Conservation (phyloP, 2,888 invertebrate genomes). For the Serripes groenlandicus region DNA sequence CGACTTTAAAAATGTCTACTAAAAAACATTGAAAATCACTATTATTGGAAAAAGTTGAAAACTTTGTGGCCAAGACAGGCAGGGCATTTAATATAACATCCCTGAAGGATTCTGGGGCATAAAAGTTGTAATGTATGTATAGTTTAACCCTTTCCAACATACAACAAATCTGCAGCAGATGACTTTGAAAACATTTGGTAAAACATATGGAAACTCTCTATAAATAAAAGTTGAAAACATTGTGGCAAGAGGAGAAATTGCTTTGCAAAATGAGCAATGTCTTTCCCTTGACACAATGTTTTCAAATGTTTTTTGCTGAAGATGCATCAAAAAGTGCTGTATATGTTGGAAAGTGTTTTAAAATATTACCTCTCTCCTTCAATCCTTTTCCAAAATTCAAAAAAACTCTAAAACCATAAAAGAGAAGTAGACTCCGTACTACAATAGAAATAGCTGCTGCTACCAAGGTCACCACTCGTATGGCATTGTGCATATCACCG, state of each 20-base stretch:
- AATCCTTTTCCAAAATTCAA: slow-evolving; percentile 76
- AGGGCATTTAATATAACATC: too few relatives aligned
- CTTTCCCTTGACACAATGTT: slow-evolving; percentile 1
- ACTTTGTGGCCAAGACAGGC: too few relatives aligned
- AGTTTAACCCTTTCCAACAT: too few relatives aligned
- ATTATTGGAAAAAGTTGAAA: too few relatives aligned
- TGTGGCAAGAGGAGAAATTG: background rate
- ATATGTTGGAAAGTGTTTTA: background rate
- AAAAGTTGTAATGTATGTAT: too few relatives aligned
- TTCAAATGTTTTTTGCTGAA: background rate
- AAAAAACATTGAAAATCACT: too few relatives aligned
- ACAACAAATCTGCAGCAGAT: too few relatives aligned
- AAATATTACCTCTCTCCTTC: slow-evolving; percentile 74
- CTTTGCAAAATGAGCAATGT: background rate
- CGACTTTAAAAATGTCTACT: too few relatives aligned
- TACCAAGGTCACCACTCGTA: slow-evolving; percentile 39
- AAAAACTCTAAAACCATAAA: slow-evolving; percentile 65
- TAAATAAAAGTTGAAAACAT: background rate
- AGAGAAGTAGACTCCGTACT: slow-evolving; percentile 61
- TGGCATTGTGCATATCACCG: slow-evolving; percentile 1
- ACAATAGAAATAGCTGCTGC: slow-evolving; percentile 62
- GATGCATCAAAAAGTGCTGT: background rate
- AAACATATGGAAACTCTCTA: too few relatives aligned
- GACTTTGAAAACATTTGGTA: too few relatives aligned
- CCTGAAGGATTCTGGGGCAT: too few relatives aligned